Evolutionary conservation across 2,797 vertebrate genomes (phyloP).

Genomic region (Iguana delicatissima): DNA sequence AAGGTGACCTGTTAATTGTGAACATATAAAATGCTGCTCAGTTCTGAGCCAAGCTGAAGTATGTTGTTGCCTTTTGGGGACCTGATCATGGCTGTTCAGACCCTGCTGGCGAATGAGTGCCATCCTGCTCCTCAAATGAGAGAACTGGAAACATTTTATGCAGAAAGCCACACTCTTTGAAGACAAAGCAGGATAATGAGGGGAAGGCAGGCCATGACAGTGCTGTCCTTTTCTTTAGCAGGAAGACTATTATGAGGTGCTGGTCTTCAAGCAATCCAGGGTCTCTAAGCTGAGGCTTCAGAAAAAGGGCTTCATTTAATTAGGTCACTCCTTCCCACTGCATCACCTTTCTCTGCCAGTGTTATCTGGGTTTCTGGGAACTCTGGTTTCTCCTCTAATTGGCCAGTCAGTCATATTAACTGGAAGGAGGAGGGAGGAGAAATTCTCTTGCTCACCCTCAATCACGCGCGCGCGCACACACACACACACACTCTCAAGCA

Average conservation of each 20-base stretch:
- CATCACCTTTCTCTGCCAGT: constrained; percentile 53
- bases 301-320: constrained; percentile 69
- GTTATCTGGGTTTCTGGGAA: constrained; percentile 42
- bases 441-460: background rate
- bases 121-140: constrained; percentile 18
- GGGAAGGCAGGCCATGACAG: constrained; percentile 64
- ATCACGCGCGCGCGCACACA: background rate
- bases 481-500: no score
- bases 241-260: constrained; percentile 49
- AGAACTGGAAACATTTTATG: constrained; percentile 59
- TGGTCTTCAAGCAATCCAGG: constrained; percentile 47
- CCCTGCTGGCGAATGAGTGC: background rate
- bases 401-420: background rate
- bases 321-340: constrained; percentile 67
- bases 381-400: background rate
- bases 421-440: background rate
- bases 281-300: constrained; percentile 55
- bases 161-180: constrained; percentile 67
- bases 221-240: constrained; percentile 62
- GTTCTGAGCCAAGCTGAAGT: background rate
- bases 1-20: no score
- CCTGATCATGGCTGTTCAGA: background rate
- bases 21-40: no score
- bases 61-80: background rate
- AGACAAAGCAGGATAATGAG: constrained; percentile 43